Percentiles rank a stretch among this genome's conserved stretches.
phyloP scores from a whole-genome alignment of 2,888 invertebrate genomes.

The Rhingia rostrata region DNA sequence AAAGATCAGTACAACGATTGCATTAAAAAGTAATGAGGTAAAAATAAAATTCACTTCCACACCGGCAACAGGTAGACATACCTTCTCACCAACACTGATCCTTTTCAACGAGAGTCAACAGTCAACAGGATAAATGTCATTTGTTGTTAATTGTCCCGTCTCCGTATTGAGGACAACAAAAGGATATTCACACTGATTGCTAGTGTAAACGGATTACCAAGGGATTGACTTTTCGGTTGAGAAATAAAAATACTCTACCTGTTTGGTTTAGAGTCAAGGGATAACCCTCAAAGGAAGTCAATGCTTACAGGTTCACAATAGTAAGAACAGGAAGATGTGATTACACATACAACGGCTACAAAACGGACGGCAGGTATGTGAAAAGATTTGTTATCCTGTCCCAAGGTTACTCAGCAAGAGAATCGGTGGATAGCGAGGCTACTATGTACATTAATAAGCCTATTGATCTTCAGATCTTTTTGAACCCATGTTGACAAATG shows the following conservation, averaged over 20 bases:
- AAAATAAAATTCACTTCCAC: not conserved
- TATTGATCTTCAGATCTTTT: too few species aligned
- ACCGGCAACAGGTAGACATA: conserved; percentile 3
- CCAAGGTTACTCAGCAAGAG: too few species aligned
- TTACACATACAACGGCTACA: conserved; percentile 2
- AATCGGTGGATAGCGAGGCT: too few species aligned
- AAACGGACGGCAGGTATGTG: too few species aligned
- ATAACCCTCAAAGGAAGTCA: conserved; percentile 39
- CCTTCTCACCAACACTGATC: not conserved
- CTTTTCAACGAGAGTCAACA: conserved; percentile 8
- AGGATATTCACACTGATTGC: conserved; percentile 34
- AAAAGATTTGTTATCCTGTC: too few species aligned
- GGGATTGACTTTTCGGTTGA: conserved; percentile 53
- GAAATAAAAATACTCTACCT: conserved; percentile 28
- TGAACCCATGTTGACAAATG: too few species aligned
- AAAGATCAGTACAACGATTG: not conserved
- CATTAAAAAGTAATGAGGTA: not conserved
- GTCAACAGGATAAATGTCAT: conserved; percentile 65
- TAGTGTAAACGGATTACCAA: conserved; percentile 61
- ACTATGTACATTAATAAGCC: too few species aligned
- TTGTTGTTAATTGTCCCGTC: conserved; percentile 61
- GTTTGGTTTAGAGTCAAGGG: conserved; percentile 32
- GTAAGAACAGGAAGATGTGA: conserved; percentile 29
- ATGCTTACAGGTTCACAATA: not conserved
- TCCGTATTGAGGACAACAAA: conserved; percentile 29